Percentiles rank a stretch among this genome's conserved stretches.
Conservation (phyloP, 2,888 invertebrate genomes). For the Amblyjoppa proteus region DNA sequence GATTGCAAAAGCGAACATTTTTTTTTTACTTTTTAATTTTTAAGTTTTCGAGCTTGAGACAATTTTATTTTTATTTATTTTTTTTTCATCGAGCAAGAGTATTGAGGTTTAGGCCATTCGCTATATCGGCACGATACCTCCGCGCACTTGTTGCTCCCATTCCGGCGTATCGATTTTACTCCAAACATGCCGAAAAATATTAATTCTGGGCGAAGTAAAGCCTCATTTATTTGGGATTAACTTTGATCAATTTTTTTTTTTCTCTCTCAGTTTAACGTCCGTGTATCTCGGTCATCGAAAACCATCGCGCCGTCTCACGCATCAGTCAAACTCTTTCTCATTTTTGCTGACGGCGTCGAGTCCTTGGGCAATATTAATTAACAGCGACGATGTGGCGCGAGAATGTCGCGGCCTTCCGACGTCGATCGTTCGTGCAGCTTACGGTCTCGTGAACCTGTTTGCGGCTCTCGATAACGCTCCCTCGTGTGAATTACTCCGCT, state of each 20-base stretch:
- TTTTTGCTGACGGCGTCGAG: conserved; percentile 36
- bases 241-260: background rate
- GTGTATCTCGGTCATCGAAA: background rate
- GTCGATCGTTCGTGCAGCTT: conserved; percentile 14
- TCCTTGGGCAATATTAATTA: conserved; percentile 60
- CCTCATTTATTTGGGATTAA: too few species aligned
- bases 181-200: too few species aligned
- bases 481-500: background rate
- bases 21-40: too few species aligned
- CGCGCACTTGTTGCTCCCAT: too few species aligned
- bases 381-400: conserved; percentile 29
- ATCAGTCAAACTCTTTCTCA: conserved; percentile 8
- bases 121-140: too few species aligned
- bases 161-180: too few species aligned
- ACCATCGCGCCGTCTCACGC: background rate
- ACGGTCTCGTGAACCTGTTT: conserved; percentile 28
- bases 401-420: conserved; percentile 53
- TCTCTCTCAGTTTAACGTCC: background rate
- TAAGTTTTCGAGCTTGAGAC: too few species aligned
- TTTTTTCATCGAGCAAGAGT: too few species aligned
- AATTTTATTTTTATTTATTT: too few species aligned
- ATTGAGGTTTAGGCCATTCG: too few species aligned
- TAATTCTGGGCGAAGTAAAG: too few species aligned
- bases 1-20: too few species aligned
- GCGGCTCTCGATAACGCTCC: background rate